A percentile compares a stretch with the other conserved stretches of the same genome.
These are phyloP conservation scores for Hydractinia symbiolongicarpus DNA, from an alignment of 30 jellyfish, hydroid and myxozoan genomes.

Conservation along the genomic window DNA sequence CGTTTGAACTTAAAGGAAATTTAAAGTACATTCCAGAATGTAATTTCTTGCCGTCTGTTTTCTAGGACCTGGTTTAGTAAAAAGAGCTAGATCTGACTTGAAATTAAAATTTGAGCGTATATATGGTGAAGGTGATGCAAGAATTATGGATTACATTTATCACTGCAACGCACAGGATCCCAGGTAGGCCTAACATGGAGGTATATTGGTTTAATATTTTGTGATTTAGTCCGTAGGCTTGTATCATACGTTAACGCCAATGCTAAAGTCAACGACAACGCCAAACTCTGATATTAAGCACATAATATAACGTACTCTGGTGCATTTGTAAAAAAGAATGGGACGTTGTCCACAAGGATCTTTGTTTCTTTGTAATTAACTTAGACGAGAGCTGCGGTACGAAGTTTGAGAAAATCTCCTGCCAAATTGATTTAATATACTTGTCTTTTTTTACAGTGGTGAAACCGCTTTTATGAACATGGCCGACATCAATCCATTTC, in stretches of 20 bases:
- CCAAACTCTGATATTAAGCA: too few relatives aligned
- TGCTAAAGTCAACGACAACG: too few relatives aligned
- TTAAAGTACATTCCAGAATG: too few relatives aligned
- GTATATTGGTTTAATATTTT: neutral
- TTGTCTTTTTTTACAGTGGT: constrained; percentile 16
- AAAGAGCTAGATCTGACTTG: constrained; percentile 19
- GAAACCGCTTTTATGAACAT: constrained; percentile 28
- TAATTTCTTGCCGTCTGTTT: neutral
- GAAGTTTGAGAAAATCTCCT: too few relatives aligned
- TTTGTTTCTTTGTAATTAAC: too few relatives aligned
- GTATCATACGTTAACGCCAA: too few relatives aligned
- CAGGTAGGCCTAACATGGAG: constrained; percentile 21
- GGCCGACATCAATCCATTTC: constrained; percentile 6
- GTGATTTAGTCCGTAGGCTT: too few relatives aligned
- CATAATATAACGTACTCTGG: too few relatives aligned
- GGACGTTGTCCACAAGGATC: too few relatives aligned
- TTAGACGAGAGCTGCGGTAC: too few relatives aligned
- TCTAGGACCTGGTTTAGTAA: constrained; percentile 26
- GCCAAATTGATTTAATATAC: neutral
- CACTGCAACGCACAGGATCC: constrained; percentile 54
- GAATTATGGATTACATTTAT: constrained; percentile 31
- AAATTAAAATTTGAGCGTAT: constrained; percentile 17
- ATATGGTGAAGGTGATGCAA: constrained; percentile 37
- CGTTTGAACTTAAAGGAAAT: too few relatives aligned
- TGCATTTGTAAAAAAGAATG: too few relatives aligned